phyloP scores from a whole-genome alignment of 2,888 invertebrate species.

The Drosophila melanocephala region DNA sequence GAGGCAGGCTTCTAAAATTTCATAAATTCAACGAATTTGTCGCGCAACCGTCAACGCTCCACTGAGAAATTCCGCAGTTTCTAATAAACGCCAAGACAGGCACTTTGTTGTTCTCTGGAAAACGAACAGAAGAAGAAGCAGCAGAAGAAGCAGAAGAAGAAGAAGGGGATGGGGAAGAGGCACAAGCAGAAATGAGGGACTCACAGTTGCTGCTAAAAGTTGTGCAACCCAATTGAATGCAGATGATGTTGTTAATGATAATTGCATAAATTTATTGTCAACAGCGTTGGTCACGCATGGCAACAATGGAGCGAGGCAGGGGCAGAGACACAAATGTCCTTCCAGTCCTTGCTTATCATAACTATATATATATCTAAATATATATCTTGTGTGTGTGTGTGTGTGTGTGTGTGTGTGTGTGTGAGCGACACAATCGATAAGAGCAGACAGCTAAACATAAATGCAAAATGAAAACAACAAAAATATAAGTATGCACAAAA shows the following conservation, averaged over 20 bases:
- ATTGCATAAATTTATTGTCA: conserved; percentile 72
- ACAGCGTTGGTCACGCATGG: conserved; percentile 67
- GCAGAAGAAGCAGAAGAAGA: not conserved
- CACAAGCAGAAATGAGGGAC: not conserved
- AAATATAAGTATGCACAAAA: conserved; percentile 63
- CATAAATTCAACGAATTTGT: conserved; percentile 81
- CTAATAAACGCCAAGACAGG: conserved; percentile 67
- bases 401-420: not conserved
- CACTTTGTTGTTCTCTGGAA: conserved; percentile 43
- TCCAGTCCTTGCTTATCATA: conserved; percentile 3
- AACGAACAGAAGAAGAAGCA: not conserved
- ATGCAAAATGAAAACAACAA: conserved; percentile 14
- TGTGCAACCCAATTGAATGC: conserved; percentile 34
- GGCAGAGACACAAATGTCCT: conserved; percentile 1
- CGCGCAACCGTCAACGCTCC: conserved; percentile 52
- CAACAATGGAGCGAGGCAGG: conserved; percentile 26
- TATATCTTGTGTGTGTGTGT: not conserved
- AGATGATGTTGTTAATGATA: conserved; percentile 43
- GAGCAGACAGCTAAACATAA: conserved; percentile 11
- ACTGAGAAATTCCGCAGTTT: conserved; percentile 66
- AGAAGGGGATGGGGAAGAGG: not conserved
- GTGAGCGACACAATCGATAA: conserved; percentile 27
- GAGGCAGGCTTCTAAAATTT: conserved; percentile 71
- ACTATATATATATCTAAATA: not conserved
- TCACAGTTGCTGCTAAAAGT: conserved; percentile 46